A percentile compares a stretch with the other conserved stretches of the same genome.
Conservation (phyloP, 2,797 vertebrate genomes). For the Australoheros facetus region DNA sequence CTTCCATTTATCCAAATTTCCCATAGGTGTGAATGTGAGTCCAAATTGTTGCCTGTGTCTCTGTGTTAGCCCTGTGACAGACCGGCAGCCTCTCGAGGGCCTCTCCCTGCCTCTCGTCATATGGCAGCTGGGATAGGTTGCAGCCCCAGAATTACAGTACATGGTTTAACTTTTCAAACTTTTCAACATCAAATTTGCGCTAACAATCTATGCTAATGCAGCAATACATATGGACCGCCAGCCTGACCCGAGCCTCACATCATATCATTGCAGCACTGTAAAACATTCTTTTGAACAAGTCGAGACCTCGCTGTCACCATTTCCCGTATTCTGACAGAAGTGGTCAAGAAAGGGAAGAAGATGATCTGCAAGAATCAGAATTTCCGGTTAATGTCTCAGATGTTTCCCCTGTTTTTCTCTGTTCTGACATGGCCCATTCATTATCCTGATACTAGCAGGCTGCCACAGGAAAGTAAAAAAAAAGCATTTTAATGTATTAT, state of each 20-base stretch:
- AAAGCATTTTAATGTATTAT: neutral
- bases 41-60: too few species aligned
- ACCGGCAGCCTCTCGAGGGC: too few species aligned
- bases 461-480: slow-evolving; percentile 19
- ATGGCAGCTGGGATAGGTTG: too few species aligned
- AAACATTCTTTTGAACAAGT: slow-evolving; percentile 44
- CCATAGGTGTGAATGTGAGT: too few species aligned
- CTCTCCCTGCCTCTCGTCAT: too few species aligned
- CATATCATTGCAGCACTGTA: neutral
- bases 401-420: slow-evolving; percentile 49
- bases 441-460: slow-evolving; percentile 3
- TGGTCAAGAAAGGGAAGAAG: slow-evolving; percentile 22
- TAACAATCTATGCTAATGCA: neutral
- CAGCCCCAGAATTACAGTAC: neutral
- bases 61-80: too few species aligned
- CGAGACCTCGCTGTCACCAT: slow-evolving; percentile 40
- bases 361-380: slow-evolving; percentile 46
- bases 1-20: too few species aligned
- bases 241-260: neutral
- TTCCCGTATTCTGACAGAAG: slow-evolving; percentile 56
- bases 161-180: neutral
- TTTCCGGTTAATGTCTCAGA: slow-evolving; percentile 59
- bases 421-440: slow-evolving; percentile 28
- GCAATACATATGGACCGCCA: rapidly evolving
- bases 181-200: neutral